phyloP scores from a whole-genome alignment of 2,888 invertebrate species.

The Euphydryas editha region DNA sequence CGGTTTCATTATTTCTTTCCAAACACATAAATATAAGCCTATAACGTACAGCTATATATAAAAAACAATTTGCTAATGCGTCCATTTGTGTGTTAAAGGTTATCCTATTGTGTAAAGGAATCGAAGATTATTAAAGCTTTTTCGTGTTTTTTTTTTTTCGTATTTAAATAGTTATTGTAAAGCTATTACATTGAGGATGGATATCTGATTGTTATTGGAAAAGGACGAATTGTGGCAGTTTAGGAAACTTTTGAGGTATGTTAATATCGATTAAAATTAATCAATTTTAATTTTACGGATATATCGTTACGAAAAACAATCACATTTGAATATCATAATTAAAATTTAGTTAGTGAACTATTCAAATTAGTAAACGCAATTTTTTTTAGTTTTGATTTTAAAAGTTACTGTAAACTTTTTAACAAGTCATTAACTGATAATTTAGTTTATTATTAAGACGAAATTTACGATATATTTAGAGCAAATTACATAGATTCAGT shows the following conservation, averaged over 20 bases:
- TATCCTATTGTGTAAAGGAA: slow-evolving; percentile 24
- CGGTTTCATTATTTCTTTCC: slow-evolving; percentile 67
- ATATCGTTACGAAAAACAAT: not conserved
- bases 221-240: slow-evolving; percentile 42
- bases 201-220: slow-evolving; percentile 21
- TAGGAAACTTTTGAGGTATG: slow-evolving; percentile 26
- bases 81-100: slow-evolving; percentile 41
- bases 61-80: slow-evolving; percentile 53
- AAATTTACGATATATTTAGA: not conserved
- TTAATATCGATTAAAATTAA: slow-evolving; percentile 8
- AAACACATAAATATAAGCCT: slow-evolving; percentile 51
- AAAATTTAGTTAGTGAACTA: too few species aligned
- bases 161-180: not conserved
- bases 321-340: not conserved
- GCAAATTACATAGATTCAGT: slow-evolving; percentile 24
- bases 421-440: too few species aligned
- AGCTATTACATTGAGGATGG: slow-evolving; percentile 15
- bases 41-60: slow-evolving; percentile 71
- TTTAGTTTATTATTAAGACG: too few species aligned
- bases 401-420: too few species aligned
- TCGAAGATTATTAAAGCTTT: not conserved
- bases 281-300: not conserved
- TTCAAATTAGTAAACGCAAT: too few species aligned
- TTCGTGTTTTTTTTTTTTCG: not conserved
- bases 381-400: too few species aligned